Conservation (phyloP, 2,888 invertebrate species). For the Synergus gifuensis region DNA sequence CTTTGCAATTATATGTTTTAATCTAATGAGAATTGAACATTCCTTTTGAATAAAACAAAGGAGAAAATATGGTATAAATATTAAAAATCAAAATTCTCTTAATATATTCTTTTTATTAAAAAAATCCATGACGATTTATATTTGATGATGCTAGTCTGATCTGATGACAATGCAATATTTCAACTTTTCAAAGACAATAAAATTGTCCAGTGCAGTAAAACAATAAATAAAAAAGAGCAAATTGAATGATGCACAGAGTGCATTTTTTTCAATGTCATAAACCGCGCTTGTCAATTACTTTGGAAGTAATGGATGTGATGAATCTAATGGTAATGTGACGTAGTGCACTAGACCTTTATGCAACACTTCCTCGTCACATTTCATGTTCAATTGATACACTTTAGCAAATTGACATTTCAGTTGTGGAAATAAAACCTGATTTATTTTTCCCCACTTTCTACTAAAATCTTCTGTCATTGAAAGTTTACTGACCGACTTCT, state of each 20-base stretch:
- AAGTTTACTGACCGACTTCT: not conserved
- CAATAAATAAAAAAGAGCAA: not conserved
- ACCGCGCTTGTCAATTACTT: not conserved
- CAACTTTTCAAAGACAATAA: not conserved
- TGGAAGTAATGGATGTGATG: too few species aligned
- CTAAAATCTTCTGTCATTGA: not conserved
- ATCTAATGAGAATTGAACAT: too few species aligned
- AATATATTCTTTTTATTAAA: too few species aligned
- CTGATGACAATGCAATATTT: not conserved
- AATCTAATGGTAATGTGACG: not conserved
- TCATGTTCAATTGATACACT: not conserved
- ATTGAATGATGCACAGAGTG: too few species aligned
- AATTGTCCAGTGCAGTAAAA: not conserved
- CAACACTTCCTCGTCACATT: constrained; percentile 4
- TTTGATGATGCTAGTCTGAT: too few species aligned
- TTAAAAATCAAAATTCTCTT: too few species aligned
- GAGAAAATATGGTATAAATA: too few species aligned
- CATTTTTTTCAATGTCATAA: too few species aligned
- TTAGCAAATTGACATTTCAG: not conserved
- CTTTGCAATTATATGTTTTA: too few species aligned
- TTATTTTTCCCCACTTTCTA: not conserved
- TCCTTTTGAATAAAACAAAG: too few species aligned
- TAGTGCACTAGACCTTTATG: not conserved
- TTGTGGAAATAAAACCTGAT: not conserved
- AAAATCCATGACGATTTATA: too few species aligned